Evolutionary conservation across 2,113 vertebrate species (phyloP), one percentile per base, ranked within the genome.

Genomic region (Notarius lentiginosus): DNA sequence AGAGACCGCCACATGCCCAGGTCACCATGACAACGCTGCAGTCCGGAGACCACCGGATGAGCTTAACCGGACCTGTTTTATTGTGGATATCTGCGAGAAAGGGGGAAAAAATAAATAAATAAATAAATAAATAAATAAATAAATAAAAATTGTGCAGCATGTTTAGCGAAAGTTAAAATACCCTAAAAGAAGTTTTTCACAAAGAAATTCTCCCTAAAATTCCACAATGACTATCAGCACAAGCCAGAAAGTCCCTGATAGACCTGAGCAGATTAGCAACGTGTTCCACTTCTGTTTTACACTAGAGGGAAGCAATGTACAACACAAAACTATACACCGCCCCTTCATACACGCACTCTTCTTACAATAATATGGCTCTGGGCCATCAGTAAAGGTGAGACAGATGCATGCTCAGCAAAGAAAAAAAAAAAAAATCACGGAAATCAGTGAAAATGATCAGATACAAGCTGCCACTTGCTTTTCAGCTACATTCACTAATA

Each of bases 41-140:
- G 94, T 99, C 98, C 85, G 98, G 98, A 87, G 98, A 98, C 98
- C 98, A 99, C 88, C 93, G 94, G 92, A 99, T 96, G 87, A 98
- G 89, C 91, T 97, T 98, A 91, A 99, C 98, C 8, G 97, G 94
- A 85, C 98, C 98, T 0, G 98, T 99, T 95, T 99, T 99, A 92
- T 99, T 99, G 93, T 98, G 99, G 89, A 97, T 96, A 94, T 99
- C 98, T 99, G 92, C 92, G 51, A 2, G 18, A 61, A 30, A 0
- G 17, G 49, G 17, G 9, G 8, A 41, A 30, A 53, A 7, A 53
- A 18, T n/a, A n/a, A n/a, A n/a, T n/a, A n/a, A n/a, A n/a, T n/a
- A n/a, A n/a, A n/a, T n/a, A n/a, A n/a, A n/a, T n/a, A n/a, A n/a
- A n/a, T n/a, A n/a, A n/a, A n/a, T n/a, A n/a, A n/a, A n/a, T n/a